Conservation (phyloP, 2,797 vertebrate genomes). For the Anabacerthia variegaticeps region DNA sequence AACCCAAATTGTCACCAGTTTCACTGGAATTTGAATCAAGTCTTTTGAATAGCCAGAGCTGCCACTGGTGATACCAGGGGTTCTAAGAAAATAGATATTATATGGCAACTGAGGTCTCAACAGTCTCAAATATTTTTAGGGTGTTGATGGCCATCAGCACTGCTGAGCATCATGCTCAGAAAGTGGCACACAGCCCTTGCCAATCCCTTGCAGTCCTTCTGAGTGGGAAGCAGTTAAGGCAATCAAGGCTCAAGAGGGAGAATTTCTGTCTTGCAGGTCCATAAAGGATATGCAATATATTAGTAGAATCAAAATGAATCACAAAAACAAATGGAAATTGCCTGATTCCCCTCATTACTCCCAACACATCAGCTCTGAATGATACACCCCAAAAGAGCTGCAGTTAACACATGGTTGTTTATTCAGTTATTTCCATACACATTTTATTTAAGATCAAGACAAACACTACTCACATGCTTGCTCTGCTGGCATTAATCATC, state of each 20-base stretch:
- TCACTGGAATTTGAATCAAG: neutral
- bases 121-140: neutral
- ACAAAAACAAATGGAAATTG: neutral
- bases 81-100: neutral
- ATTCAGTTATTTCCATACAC: neutral
- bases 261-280: neutral
- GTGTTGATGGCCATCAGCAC: neutral
- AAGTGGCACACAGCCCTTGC: neutral
- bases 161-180: neutral
- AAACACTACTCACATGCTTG: neutral
- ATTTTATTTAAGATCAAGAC: neutral
- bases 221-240: neutral
- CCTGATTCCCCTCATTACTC: neutral
- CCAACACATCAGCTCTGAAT: neutral
- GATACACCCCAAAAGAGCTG: neutral
- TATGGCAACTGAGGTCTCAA: neutral
- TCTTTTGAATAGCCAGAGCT: neutral
- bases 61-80: neutral
- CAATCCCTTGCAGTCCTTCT: accelerated
- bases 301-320: neutral
- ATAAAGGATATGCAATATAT: neutral
- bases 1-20: neutral
- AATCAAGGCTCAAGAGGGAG: neutral
- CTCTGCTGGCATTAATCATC: constrained; percentile 27
- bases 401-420: neutral